Conservation (phyloP, 2,797 vertebrate genomes). For the Sylvilagus floridanus region DNA sequence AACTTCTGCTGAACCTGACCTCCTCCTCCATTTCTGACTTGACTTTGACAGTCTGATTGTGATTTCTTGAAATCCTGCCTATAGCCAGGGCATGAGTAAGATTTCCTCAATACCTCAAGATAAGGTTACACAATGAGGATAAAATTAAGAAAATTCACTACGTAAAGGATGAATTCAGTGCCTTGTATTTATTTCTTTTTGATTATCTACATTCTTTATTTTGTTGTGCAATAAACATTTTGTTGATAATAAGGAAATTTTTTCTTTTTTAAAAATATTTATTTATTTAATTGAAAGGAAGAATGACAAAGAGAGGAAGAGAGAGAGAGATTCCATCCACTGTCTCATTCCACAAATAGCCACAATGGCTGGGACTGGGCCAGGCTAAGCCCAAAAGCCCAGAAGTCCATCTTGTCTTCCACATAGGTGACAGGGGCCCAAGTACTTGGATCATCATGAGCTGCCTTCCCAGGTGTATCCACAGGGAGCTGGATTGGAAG, state of each 20-base stretch:
- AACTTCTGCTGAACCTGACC: conserved; percentile 16
- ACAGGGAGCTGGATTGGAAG: too few relatives aligned
- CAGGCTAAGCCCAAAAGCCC: too few relatives aligned
- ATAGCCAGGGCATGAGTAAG: background rate
- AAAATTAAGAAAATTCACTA: conserved; percentile 31
- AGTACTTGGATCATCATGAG: too few relatives aligned
- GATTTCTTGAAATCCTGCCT: conserved; percentile 9
- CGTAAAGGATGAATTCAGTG: background rate
- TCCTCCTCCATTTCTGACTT: background rate
- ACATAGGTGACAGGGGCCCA: too few relatives aligned
- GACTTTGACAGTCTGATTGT: background rate
- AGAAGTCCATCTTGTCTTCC: too few relatives aligned
- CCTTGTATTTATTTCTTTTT: conserved; percentile 28
- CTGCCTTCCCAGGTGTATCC: too few relatives aligned
- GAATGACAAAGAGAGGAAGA: too few relatives aligned
- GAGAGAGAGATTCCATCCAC: too few relatives aligned
- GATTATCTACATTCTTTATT: background rate
- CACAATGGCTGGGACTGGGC: too few relatives aligned
- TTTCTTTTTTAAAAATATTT: too few relatives aligned
- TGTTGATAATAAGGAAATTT: background rate
- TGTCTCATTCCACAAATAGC: too few relatives aligned
- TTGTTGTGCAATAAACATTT: background rate
- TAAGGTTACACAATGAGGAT: background rate
- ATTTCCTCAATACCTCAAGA: background rate
- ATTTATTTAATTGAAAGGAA: too few relatives aligned